Evolutionary conservation across 1,140 invertebrate species (phyloP).

Genomic region (Subanguina moxae): DNA sequence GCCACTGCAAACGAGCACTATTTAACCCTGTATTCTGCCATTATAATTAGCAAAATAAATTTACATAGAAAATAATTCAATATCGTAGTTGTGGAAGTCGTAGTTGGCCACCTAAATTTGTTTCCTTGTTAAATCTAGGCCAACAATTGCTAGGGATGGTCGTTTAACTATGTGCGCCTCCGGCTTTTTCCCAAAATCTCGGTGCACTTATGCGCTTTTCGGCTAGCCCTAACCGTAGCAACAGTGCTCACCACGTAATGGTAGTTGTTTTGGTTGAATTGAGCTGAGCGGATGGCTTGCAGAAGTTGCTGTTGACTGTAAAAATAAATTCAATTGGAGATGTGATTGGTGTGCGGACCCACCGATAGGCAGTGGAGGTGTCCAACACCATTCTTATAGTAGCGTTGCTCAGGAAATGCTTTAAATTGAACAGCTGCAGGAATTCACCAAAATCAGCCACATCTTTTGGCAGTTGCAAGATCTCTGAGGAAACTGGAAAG

Average conservation of each 20-base stretch:
- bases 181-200: too few relatives aligned
- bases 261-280: constrained; percentile 57
- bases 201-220: too few relatives aligned
- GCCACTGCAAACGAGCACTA: constrained; percentile 57
- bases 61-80: constrained; percentile 57
- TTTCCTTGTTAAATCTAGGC: constrained; percentile 4
- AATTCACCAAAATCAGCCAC: constrained; percentile 52
- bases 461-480: constrained; percentile 49
- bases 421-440: constrained; percentile 44
- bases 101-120: constrained; percentile 34
- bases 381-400: constrained; percentile 19
- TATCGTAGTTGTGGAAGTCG: constrained; percentile 59
- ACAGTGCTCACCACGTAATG: constrained; percentile 50
- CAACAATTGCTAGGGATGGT: constrained; percentile 1
- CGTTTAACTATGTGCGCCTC: too few relatives aligned
- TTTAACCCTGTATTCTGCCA: too few relatives aligned
- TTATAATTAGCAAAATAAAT: neutral
- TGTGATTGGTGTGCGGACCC: too few relatives aligned
- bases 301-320: constrained; percentile 53
- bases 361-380: constrained; percentile 25
- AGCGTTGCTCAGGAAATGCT: constrained; percentile 26
- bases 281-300: constrained; percentile 53
- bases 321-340: constrained; percentile 27
- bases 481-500: constrained; percentile 43
- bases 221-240: constrained; percentile 43